Base-by-base conservation (phyloP, 1,140 invertebrate genomes). In the Aphis craccivora region DNA sequence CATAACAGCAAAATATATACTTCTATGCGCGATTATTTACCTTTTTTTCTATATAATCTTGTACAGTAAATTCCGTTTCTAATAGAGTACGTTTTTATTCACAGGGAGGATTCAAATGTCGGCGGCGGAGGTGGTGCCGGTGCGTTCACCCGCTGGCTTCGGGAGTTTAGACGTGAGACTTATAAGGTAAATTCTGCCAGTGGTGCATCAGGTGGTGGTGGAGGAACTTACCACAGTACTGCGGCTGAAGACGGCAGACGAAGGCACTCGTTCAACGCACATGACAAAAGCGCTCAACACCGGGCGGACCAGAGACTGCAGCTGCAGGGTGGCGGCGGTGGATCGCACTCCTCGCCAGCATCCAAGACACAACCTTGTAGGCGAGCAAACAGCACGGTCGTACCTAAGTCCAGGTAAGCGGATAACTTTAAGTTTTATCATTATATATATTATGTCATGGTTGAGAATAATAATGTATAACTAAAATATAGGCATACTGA, bases 231-330 rank as follows among this genome's bases (percentile, higher is more conserved):
- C 35, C 91, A 93, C 48, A 76, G 60, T 18, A 93, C 91, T 25
- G 55, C 81, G 48, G 48, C 45, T 35, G 91, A 93, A 55, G 91
- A 93, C 5, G 37, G 76, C 45, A 93, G 91, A 14, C 91, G 91
- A 0, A 83, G 91, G 51, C 91, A 93, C 35, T 93, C 91, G 45
- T 93, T 93, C 35, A 93, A 93, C 48, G 91, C 76, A 14, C 91
- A 93, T 25, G 91, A 93, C 81, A 93, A 93, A 14, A 93, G n/a
- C 48, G 55, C 53, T n/a, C 91, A 51, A 1, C 76, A 90, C 1
- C 60, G 81, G 35, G 35, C 48, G 43, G 91, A 53, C 23, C 48
- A 48, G 5, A 55, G 22, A 51, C 90, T 35, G 30, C 60, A 76
- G 4, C 14, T 76, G 60, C 60, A 76, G 30, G 60, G 60, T 5